Evolutionary conservation across 2,888 invertebrate genomes (phyloP).

Genomic region (Mechanitis mazaeus): DNA sequence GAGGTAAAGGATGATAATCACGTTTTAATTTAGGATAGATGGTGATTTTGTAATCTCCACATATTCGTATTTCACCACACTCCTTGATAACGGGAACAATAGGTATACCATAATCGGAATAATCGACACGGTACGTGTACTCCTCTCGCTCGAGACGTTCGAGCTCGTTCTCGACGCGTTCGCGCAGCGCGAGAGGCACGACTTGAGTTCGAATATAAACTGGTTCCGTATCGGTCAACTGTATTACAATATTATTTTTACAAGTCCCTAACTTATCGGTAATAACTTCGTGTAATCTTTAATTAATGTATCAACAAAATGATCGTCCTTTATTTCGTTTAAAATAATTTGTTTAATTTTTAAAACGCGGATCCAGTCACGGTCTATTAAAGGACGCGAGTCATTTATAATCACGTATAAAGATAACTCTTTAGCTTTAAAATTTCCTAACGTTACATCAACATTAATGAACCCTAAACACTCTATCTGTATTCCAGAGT

Average conservation of each 20-base stretch:
- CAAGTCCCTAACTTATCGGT: too few species aligned
- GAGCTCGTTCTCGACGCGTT: slow-evolving; percentile 27
- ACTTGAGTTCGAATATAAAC: slow-evolving; percentile 16
- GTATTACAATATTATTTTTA: not conserved
- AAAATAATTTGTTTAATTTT: too few species aligned
- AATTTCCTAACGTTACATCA: too few species aligned
- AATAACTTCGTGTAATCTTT: too few species aligned
- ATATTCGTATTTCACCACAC: too few species aligned
- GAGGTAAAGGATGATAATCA: slow-evolving; percentile 14
- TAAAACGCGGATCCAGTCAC: slow-evolving; percentile 7
- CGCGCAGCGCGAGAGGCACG: slow-evolving; percentile 18
- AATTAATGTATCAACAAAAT: too few species aligned
- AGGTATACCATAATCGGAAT: too few species aligned
- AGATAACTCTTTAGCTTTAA: not conserved
- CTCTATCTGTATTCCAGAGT: too few species aligned
- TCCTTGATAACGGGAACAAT: slow-evolving; percentile 1
- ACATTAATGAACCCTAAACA: too few species aligned
- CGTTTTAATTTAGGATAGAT: slow-evolving; percentile 4
- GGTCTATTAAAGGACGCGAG: slow-evolving; percentile 8
- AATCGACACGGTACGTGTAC: slow-evolving; percentile 12
- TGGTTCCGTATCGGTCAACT: slow-evolving; percentile 7
- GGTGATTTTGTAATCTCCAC: too few species aligned
- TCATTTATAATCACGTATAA: slow-evolving; percentile 9
- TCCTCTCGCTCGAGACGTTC: slow-evolving; percentile 29
- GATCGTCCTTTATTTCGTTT: too few species aligned